Percentiles rank a stretch among this genome's conserved stretches.
phyloP scores from a whole-genome alignment of 2,797 vertebrate genomes.

The Fringilla coelebs region DNA sequence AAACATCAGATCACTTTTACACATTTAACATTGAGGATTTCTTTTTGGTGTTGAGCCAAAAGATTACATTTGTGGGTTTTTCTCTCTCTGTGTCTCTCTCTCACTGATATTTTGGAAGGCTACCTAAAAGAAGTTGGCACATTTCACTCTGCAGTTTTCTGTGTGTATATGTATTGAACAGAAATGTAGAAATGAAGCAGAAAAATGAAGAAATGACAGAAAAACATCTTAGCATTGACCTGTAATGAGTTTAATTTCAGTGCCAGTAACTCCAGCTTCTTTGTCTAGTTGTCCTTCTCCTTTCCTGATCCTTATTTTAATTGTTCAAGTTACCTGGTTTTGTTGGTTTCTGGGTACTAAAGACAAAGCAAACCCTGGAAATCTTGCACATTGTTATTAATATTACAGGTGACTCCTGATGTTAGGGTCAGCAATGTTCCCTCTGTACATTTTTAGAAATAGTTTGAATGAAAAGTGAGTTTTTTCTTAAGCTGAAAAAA shows the following conservation, averaged over 20 bases:
- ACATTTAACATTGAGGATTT: background rate
- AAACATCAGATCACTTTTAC: background rate
- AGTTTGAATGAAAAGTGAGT: background rate
- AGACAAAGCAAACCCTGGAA: background rate
- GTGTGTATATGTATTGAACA: background rate
- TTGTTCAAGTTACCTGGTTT: background rate
- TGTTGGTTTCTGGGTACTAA: background rate
- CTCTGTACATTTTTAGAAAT: background rate
- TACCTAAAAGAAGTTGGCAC: background rate
- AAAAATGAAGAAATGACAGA: background rate
- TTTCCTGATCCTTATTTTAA: background rate
- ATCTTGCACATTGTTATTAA: background rate
- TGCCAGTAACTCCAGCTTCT: background rate
- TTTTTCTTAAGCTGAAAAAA: background rate
- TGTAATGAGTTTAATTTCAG: background rate
- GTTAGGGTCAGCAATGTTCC: background rate
- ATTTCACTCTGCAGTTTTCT: background rate
- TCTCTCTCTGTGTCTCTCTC: background rate
- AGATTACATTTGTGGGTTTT: background rate
- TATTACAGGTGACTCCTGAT: background rate
- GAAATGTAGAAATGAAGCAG: background rate
- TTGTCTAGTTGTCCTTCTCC: background rate
- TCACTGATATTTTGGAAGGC: background rate
- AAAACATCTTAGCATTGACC: background rate
- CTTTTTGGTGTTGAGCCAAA: background rate